These are phyloP conservation scores for Beroe ovata DNA, from an alignment of 37 sponge, comb jelly and placozoan species.

Conservation along the genomic window DNA sequence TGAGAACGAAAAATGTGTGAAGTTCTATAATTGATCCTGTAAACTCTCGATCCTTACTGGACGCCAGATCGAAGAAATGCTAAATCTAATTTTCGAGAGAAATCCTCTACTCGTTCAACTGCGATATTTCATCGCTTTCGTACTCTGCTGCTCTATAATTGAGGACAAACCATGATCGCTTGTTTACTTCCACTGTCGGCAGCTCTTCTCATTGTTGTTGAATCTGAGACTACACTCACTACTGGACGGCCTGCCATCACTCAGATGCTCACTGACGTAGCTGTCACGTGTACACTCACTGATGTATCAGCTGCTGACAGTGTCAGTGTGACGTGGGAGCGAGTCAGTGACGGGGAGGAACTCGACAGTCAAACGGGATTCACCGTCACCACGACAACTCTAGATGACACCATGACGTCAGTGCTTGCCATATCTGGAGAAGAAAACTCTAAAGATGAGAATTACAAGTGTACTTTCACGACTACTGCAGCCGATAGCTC, in stretches of 20 bases:
- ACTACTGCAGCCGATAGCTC: not conserved
- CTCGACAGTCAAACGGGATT: not conserved
- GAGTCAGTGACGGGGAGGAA: not conserved
- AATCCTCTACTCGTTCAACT: too few relatives aligned
- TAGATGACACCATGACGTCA: not conserved
- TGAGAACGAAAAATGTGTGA: too few relatives aligned
- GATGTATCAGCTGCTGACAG: not conserved
- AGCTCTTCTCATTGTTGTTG: too few relatives aligned
- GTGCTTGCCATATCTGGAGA: not conserved
- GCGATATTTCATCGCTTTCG: too few relatives aligned
- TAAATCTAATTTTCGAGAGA: too few relatives aligned
- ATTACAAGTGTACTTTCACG: not conserved
- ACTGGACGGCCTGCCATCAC: not conserved
- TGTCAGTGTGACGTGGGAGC: not conserved
- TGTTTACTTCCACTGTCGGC: too few relatives aligned
- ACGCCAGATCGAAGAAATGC: too few relatives aligned
- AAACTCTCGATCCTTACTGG: too few relatives aligned
- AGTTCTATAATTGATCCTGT: too few relatives aligned
- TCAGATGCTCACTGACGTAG: not conserved
- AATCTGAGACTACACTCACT: too few relatives aligned
- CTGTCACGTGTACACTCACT: not conserved
- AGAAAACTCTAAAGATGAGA: not conserved
- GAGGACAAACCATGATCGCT: too few relatives aligned
- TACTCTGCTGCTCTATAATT: too few relatives aligned
- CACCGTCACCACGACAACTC: not conserved